Base-by-base conservation (phyloP, 2,113 vertebrate species). In the Gasterosteus aculeatus region DNA sequence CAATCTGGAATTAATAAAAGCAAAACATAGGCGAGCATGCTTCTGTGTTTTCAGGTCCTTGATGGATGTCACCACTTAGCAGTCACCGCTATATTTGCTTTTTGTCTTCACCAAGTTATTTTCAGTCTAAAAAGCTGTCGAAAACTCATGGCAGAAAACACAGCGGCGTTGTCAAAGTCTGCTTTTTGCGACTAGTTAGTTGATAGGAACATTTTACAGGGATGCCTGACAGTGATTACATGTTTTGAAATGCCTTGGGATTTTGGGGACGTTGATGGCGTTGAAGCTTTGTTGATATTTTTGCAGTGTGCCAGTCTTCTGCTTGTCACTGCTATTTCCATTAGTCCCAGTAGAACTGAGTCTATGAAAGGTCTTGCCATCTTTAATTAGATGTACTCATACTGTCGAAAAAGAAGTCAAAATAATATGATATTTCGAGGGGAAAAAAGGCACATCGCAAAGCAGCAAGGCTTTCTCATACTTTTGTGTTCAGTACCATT, bases 191-290 rank as follows among this genome's bases (percentile, higher is more conserved):
- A 78, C 63, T 54, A 82, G 39, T 57, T 81, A 70, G 54, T 72
- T 42, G 77, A 67, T 70, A 60, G 46, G 62, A 72, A 69, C 64
- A 57, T 78, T 73, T 84, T 69, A 56, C 72, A 69, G 69, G 61
- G 60, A 29, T 74, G 31, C 33, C 4, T 82, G 78, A 77, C 80
- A 85, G 75, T 85, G 82, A 88, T 85, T 86, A 69, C 77, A 83
- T 81, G 77, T 73, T 78, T 74, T 77, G 75, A 86, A 82, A 82
- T 51, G 69, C 46, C 57, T 75, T 67, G 46, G 73, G 59, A 49
- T n/a, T 64, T 67, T 60, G 65, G 29, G 59, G 47, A 39, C 81
- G 66, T 31, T 53, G 82, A 82, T 80, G 64, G 67, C 61, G 46
- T 57, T 38, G 70, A 80, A 39, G 54, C 54, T 57, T 71, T 90